These are phyloP conservation scores for Jacana jacana DNA, from an alignment of 2,113 vertebrate species.

Conservation along the genomic window DNA sequence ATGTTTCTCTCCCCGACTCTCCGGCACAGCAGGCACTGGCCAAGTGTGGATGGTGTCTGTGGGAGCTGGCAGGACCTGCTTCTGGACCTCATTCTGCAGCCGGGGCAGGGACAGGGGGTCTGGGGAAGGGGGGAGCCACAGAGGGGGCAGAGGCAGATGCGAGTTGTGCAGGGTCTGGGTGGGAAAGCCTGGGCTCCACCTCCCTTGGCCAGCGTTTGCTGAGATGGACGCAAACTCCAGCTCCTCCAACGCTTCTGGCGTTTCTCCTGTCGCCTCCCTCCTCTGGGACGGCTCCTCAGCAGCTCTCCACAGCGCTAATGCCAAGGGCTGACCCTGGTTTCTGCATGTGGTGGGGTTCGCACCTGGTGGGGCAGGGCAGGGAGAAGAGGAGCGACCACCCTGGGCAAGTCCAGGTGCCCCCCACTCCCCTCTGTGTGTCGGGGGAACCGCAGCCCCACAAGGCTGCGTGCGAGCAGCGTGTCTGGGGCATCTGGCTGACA, in stretches of 20 bases:
- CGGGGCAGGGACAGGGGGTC: neutral
- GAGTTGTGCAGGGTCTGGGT: neutral
- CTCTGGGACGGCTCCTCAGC: neutral
- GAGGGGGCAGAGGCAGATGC: neutral
- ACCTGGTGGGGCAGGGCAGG: rapidly evolving
- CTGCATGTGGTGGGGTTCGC: rapidly evolving
- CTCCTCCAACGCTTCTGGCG: rapidly evolving
- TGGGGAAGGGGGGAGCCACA: neutral
- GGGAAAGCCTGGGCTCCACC: neutral
- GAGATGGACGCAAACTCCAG: rapidly evolving
- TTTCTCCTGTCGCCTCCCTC: neutral
- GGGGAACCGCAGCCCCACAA: rapidly evolving
- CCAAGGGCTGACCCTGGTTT: neutral
- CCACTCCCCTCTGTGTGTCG: rapidly evolving
- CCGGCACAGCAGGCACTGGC: neutral
- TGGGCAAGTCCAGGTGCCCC: rapidly evolving
- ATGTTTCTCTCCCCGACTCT: neutral
- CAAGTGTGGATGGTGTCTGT: neutral
- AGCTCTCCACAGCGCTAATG: rapidly evolving
- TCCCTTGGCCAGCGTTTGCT: neutral
- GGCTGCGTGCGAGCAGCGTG: neutral
- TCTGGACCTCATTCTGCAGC: neutral
- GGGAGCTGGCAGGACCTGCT: neutral
- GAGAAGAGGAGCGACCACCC: rapidly evolving
- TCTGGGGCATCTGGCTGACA: neutral